Percentiles rank a stretch among this genome's conserved stretches.
phyloP scores from a whole-genome alignment of 2,797 vertebrate genomes.

The Lutjanus campechanus region DNA sequence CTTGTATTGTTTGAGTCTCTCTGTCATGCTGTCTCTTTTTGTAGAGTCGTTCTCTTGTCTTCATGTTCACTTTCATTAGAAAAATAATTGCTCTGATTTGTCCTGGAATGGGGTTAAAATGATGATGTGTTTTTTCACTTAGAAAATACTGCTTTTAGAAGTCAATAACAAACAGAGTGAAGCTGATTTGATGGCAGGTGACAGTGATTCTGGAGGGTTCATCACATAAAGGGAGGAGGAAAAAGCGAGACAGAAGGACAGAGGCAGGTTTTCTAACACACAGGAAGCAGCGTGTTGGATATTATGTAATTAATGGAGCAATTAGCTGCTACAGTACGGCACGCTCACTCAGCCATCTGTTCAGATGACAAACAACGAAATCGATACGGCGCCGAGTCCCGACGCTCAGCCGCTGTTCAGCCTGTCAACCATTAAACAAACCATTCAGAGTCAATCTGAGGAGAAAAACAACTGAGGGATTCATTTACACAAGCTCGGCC shows the following conservation, averaged over 20 bases:
- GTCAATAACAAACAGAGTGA: background rate
- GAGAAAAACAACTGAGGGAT: background rate
- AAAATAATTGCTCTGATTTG: no score
- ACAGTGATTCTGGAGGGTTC: background rate
- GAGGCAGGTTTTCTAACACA: slow-evolving; percentile 1
- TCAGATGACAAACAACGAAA: slow-evolving; percentile 56
- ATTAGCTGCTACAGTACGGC: slow-evolving; percentile 35
- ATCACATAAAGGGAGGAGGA: background rate
- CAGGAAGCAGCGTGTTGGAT: slow-evolving; percentile 17
- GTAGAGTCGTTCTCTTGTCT: no score
- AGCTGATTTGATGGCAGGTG: background rate
- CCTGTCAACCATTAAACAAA: slow-evolving; percentile 25
- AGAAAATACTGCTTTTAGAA: background rate
- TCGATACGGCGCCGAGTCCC: slow-evolving; percentile 13
- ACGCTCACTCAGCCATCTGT: slow-evolving; percentile 47
- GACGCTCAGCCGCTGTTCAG: slow-evolving; percentile 3
- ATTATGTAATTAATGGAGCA: slow-evolving; percentile 53
- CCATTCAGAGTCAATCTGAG: slow-evolving; percentile 5
- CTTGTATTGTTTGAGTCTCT: background rate
- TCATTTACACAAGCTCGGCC: slow-evolving; percentile 3
- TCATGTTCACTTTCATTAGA: background rate
- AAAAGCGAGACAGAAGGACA: background rate
- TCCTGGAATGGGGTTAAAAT: background rate
- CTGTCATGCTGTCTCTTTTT: background rate
- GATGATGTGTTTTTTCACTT: background rate